These are phyloP conservation scores for Habroteleia sp. DNA, from an alignment of 2,888 invertebrate species.

Conservation along the genomic window DNA sequence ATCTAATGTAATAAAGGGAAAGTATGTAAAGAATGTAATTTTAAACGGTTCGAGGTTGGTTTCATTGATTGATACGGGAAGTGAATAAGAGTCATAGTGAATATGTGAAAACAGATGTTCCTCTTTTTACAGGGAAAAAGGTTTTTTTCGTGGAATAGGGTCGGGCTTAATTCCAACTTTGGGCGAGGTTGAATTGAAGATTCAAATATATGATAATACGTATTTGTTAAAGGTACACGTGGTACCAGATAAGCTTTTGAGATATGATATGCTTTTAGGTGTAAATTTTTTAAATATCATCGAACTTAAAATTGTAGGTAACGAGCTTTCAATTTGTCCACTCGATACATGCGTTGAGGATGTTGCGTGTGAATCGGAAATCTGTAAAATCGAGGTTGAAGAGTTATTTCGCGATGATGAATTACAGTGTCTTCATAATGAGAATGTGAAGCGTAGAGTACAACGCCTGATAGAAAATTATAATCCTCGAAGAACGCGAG, in stretches of 20 bases:
- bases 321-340: background rate
- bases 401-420: background rate
- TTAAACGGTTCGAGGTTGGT: conserved; percentile 10
- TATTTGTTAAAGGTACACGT: conserved; percentile 40
- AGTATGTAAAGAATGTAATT: conserved; percentile 7
- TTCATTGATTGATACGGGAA: conserved; percentile 13
- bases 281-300: conserved; percentile 38
- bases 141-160: conserved; percentile 6
- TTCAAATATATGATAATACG: conserved; percentile 29
- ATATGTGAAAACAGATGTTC: conserved; percentile 1
- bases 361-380: conserved; percentile 1
- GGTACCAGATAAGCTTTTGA: conserved; percentile 32
- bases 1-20: background rate
- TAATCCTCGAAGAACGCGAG: conserved; percentile 5
- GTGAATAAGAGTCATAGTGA: background rate
- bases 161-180: conserved; percentile 3
- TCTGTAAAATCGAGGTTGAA: background rate
- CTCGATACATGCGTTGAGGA: background rate
- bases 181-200: background rate
- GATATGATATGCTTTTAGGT: conserved; percentile 38
- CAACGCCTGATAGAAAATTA: background rate
- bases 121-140: conserved; percentile 1
- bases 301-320: conserved; percentile 11
- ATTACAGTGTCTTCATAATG: background rate
- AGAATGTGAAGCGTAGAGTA: background rate